Conservation (phyloP, 2,888 invertebrate genomes). For the Ashinkailepas kermadecensis region DNA sequence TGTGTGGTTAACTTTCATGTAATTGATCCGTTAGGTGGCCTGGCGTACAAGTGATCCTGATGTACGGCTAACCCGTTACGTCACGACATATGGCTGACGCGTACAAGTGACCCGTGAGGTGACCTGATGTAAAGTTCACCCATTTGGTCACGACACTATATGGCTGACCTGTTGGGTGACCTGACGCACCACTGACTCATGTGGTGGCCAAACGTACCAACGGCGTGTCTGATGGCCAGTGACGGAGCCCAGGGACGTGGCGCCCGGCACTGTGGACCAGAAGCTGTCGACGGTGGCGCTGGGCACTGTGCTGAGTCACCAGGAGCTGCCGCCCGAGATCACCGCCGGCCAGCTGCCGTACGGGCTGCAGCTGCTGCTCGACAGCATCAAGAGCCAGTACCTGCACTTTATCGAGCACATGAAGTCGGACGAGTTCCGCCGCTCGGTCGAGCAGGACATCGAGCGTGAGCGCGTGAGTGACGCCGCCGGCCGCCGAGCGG, state of each 20-base stretch:
- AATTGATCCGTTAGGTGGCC: too few species aligned
- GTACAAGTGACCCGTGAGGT: too few species aligned
- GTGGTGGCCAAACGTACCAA: too few species aligned
- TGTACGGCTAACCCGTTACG: too few species aligned
- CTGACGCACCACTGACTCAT: too few species aligned
- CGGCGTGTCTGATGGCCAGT: neutral
- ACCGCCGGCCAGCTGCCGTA: slow-evolving; percentile 56
- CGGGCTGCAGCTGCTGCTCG: slow-evolving; percentile 75
- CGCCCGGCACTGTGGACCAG: slow-evolving; percentile 86
- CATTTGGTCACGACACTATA: too few species aligned
- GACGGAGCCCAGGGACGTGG: slow-evolving; percentile 47
- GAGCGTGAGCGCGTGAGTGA: slow-evolving; percentile 62
- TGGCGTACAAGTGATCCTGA: too few species aligned
- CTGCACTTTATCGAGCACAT: slow-evolving; percentile 74
- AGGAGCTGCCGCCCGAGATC: slow-evolving; percentile 72
- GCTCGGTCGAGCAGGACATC: slow-evolving; percentile 64
- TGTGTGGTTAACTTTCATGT: too few species aligned
- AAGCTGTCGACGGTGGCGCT: slow-evolving; percentile 67
- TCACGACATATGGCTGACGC: too few species aligned
- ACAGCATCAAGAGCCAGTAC: slow-evolving; percentile 77
- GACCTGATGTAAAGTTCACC: too few species aligned
- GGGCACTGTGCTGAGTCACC: slow-evolving; percentile 57
- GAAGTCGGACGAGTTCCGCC: slow-evolving; percentile 67
- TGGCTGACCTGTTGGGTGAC: too few species aligned
- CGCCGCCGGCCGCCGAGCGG: neutral